These are phyloP conservation scores for Polymixis lichenea DNA, from an alignment of 2,888 invertebrate species.

Conservation along the genomic window DNA sequence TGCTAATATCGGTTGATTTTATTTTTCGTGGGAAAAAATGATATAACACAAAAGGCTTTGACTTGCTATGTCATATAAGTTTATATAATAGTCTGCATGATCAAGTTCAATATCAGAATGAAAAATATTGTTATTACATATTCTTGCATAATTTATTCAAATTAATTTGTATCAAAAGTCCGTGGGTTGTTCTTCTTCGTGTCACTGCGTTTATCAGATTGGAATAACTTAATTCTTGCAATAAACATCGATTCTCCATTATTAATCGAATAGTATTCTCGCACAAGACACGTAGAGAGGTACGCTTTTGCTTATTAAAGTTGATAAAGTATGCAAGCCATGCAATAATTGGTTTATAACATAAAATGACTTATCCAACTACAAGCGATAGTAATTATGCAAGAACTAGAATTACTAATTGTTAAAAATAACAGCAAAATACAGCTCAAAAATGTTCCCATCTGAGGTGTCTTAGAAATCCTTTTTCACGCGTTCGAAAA, in stretches of 20 bases:
- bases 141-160: constrained; percentile 37
- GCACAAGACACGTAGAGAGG: not conserved
- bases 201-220: constrained; percentile 16
- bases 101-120: constrained; percentile 34
- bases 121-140: constrained; percentile 19
- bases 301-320: constrained; percentile 7
- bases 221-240: not conserved
- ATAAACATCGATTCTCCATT: not conserved
- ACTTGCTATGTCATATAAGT: not conserved
- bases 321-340: constrained; percentile 2
- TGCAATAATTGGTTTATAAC: constrained; percentile 7
- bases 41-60: not conserved
- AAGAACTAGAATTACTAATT: constrained; percentile 3
- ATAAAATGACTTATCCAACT: not conserved
- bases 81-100: not conserved
- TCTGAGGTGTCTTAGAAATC: constrained; percentile 38
- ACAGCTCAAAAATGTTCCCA: constrained; percentile 25
- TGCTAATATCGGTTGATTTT: not conserved
- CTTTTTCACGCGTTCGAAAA: constrained; percentile 55
- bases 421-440: constrained; percentile 5
- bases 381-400: constrained; percentile 1
- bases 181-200: constrained; percentile 8
- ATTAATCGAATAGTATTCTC: not conserved
- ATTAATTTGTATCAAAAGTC: constrained; percentile 31
- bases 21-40: not conserved